Conservation (phyloP, 2,797 vertebrate species). For the Siniperca obscura region DNA sequence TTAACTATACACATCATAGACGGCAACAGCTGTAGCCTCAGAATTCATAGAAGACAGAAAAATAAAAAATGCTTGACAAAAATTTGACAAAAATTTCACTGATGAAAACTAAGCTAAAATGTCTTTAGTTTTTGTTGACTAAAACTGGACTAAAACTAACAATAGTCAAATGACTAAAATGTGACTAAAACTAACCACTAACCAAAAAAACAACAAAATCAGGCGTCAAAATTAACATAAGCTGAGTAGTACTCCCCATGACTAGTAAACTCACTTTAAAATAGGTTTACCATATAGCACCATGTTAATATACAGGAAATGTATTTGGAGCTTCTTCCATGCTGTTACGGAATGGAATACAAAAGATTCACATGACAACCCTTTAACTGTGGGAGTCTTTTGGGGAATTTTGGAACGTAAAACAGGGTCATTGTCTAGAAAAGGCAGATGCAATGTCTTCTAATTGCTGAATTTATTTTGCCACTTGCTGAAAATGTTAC, state of each 20-base stretch:
- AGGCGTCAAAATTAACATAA: too few species aligned
- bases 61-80: background rate
- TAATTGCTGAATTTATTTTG: slow-evolving; percentile 29
- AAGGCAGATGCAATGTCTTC: background rate
- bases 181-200: background rate
- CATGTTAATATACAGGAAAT: background rate
- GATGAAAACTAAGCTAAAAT: background rate
- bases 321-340: background rate
- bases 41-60: background rate
- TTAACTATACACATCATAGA: background rate
- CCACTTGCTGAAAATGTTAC: slow-evolving; percentile 59
- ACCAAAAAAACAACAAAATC: too few species aligned
- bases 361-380: background rate
- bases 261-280: background rate
- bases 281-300: background rate
- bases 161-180: background rate
- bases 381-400: background rate
- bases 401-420: background rate
- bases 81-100: background rate
- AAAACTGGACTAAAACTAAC: background rate
- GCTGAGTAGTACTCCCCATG: background rate
- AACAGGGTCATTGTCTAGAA: background rate
- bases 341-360: too few species aligned
- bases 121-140: too few species aligned
- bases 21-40: background rate